Evolutionary conservation across 1,140 invertebrate genomes (phyloP).

Genomic region (Hermetia illucens): DNA sequence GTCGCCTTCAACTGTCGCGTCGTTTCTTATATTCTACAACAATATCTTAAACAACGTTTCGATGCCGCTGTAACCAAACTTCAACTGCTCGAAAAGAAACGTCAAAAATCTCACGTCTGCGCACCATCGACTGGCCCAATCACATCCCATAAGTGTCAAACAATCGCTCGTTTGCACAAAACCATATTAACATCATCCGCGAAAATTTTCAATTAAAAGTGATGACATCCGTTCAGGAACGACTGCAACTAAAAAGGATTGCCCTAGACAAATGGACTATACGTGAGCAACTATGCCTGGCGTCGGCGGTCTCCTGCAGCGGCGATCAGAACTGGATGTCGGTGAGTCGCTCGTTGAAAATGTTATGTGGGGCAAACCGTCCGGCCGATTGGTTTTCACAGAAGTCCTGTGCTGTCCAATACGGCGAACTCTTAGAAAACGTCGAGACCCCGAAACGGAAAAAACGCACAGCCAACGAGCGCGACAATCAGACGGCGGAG

Average conservation of each 20-base stretch:
- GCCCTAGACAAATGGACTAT: constrained; percentile 71
- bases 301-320: constrained; percentile 71
- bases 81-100: too few relatives aligned
- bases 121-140: too few relatives aligned
- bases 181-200: too few relatives aligned
- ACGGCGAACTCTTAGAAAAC: constrained; percentile 66
- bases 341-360: constrained; percentile 64
- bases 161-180: too few relatives aligned
- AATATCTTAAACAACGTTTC: too few relatives aligned
- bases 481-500: constrained; percentile 15
- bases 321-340: constrained; percentile 93
- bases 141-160: too few relatives aligned
- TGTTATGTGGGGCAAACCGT: constrained; percentile 54
- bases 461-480: constrained; percentile 49
- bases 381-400: constrained; percentile 83
- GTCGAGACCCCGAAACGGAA: constrained; percentile 79
- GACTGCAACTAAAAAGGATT: constrained; percentile 49
- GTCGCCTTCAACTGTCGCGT: too few relatives aligned
- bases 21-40: too few relatives aligned
- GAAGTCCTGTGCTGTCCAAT: constrained; percentile 83
- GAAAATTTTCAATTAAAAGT: too few relatives aligned
- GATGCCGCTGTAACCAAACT: too few relatives aligned
- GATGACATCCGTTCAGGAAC: constrained; percentile 42
- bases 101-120: too few relatives aligned
- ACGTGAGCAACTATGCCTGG: constrained; percentile 69